Percentiles rank a stretch among this genome's conserved stretches.
These are phyloP conservation scores for Lepilemur ruficaudatus DNA, from an alignment of 2,797 vertebrate genomes.

Conservation along the genomic window DNA sequence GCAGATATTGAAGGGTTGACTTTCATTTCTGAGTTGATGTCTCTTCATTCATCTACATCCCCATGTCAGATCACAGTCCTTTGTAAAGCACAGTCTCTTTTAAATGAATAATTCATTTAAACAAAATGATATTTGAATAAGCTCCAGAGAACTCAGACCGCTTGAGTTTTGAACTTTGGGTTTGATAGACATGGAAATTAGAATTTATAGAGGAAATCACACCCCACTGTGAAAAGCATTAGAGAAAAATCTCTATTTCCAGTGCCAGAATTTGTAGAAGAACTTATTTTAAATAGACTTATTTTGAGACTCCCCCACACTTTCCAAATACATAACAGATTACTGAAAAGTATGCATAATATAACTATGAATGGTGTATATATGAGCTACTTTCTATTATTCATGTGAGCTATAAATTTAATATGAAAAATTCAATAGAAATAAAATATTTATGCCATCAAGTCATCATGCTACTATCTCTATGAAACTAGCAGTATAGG, in stretches of 20 bases:
- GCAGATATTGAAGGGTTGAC: neutral
- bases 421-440: conserved; percentile 82
- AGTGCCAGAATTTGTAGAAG: conserved; percentile 66
- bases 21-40: conserved; percentile 46
- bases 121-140: conserved; percentile 65
- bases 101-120: conserved; percentile 74
- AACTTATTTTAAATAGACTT: conserved; percentile 49
- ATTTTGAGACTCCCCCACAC: conserved; percentile 60
- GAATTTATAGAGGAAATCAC: conserved; percentile 60
- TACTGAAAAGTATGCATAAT: conserved; percentile 61
- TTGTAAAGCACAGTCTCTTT: conserved; percentile 38
- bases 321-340: conserved; percentile 68
- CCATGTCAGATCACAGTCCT: neutral
- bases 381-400: conserved; percentile 79
- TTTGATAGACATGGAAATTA: conserved; percentile 64
- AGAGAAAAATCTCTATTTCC: conserved; percentile 59
- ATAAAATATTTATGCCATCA: conserved; percentile 84
- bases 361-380: conserved; percentile 71
- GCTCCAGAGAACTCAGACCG: conserved; percentile 53
- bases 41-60: conserved; percentile 3
- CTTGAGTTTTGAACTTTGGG: conserved; percentile 65
- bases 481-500: conserved; percentile 27
- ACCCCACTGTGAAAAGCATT: conserved; percentile 25
- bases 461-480: conserved; percentile 64
- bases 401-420: conserved; percentile 79